These are phyloP conservation scores for Parauchenoglanis ngamensis DNA, from an alignment of 2,797 vertebrate genomes.

Conservation along the genomic window DNA sequence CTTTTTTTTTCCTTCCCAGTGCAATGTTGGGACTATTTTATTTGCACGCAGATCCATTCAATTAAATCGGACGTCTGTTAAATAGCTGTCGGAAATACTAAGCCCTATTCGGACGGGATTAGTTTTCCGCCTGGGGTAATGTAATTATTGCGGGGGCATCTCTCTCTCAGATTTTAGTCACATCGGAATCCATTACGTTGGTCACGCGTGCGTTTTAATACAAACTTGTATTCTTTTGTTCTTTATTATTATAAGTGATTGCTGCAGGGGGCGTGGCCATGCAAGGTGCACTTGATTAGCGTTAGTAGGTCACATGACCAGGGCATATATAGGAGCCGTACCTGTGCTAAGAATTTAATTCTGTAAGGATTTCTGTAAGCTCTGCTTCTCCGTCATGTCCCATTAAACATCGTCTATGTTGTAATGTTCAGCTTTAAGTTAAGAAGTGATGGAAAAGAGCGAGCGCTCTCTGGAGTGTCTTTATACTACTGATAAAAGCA, in stretches of 20 bases:
- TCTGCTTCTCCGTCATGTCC: not conserved
- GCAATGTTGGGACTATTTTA: slow-evolving; percentile 61
- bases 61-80: slow-evolving; percentile 61
- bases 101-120: slow-evolving; percentile 19
- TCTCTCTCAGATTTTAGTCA: not conserved
- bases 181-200: not conserved
- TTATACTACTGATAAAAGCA: no score
- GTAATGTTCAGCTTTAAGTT: not conserved
- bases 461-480: no score
- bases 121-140: not conserved
- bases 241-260: not conserved
- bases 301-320: slow-evolving; percentile 11
- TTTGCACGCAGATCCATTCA: slow-evolving; percentile 58
- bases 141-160: not conserved
- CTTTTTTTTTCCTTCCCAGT: slow-evolving; percentile 62
- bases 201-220: not conserved
- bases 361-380: not conserved
- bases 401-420: not conserved
- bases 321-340: not conserved
- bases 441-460: not conserved
- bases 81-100: slow-evolving; percentile 59
- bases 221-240: not conserved
- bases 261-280: not conserved
- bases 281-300: not conserved
- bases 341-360: not conserved